Evolutionary conservation across 2,888 invertebrate genomes (phyloP).

Genomic region (Slavum lentiscoides): DNA sequence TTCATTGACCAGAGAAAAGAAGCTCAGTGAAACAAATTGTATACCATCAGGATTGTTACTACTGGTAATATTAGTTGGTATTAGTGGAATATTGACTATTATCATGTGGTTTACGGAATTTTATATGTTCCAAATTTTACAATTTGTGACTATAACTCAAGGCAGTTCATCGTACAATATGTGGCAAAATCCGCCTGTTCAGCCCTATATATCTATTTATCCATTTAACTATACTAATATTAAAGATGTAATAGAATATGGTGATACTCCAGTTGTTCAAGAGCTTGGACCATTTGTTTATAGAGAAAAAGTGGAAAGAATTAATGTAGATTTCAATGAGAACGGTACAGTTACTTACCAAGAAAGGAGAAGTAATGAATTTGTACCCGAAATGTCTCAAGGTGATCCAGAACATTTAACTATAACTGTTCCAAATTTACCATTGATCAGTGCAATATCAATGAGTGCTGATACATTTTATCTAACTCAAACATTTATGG

Average conservation of each 20-base stretch:
- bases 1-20: slow-evolving; percentile 21
- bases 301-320: slow-evolving; percentile 48
- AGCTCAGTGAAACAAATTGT: slow-evolving; percentile 19
- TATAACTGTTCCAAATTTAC: slow-evolving; percentile 53
- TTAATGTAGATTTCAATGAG: slow-evolving; percentile 44
- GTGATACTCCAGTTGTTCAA: slow-evolving; percentile 54
- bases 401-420: slow-evolving; percentile 53
- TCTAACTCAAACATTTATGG: not conserved
- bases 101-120: slow-evolving; percentile 69
- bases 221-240: slow-evolving; percentile 55
- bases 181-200: slow-evolving; percentile 53
- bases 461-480: slow-evolving; percentile 16
- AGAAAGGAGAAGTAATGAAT: slow-evolving; percentile 55
- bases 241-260: slow-evolving; percentile 37
- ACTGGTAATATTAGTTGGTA: slow-evolving; percentile 20
- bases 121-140: slow-evolving; percentile 61
- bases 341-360: slow-evolving; percentile 55
- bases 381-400: slow-evolving; percentile 52
- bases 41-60: slow-evolving; percentile 27
- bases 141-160: slow-evolving; percentile 53
- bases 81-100: slow-evolving; percentile 59
- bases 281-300: slow-evolving; percentile 52
- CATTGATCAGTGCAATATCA: slow-evolving; percentile 51
- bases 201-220: slow-evolving; percentile 53
- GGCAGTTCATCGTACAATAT: slow-evolving; percentile 52